Evolutionary conservation across 2,113 vertebrate species (phyloP), one percentile per base, ranked within the genome.

Genomic region (Brevimyrus niger): DNA sequence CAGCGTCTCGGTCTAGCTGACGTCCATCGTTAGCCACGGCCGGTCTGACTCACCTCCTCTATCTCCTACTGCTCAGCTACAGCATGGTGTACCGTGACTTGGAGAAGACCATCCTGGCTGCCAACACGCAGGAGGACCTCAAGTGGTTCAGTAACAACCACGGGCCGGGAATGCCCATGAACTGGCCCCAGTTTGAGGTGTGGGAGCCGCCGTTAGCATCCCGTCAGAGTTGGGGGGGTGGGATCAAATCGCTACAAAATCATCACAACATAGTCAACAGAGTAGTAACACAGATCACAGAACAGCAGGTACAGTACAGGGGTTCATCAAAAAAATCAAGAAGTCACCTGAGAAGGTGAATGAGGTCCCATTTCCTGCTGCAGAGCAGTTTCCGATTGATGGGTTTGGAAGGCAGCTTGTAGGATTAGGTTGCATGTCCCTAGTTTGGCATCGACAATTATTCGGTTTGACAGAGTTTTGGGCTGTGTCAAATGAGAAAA

Each of bases 131-230:
- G 94, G 98, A 99, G n/a, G 98, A 99, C 89, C 97, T 99, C 87
- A 97, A 98, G 93, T 99, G 98, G 98, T 99, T 99, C 96, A 98
- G 97, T 93, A 97, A 97, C 95, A 97, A 96, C 94, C 97, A 97
- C 0, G 98, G 98, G 46, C 98, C 98, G 0, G 97, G 94, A 48
- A 99, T 99, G 98, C 96, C 97, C 93, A 99, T 99, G 98, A 99
- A 98, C 94, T 99, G 98, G 98, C 98, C 98, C 86, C 97, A 96
- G 89, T 98, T 99, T 21, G 98, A 99, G 98, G 98, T 99, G 92
- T 13, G 11, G 35, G 46, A 44, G 17, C 19, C 38, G 3, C 19
- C 38, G 4, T n/a, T 3, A 17, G 58, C 15, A 11, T 27, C 0
- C 0, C 84, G 38, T 4, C 38, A n/a, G 42, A 5, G 4, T 1